Conservation (phyloP, 2,797 vertebrate genomes). For the Astyanax mexicanus region DNA sequence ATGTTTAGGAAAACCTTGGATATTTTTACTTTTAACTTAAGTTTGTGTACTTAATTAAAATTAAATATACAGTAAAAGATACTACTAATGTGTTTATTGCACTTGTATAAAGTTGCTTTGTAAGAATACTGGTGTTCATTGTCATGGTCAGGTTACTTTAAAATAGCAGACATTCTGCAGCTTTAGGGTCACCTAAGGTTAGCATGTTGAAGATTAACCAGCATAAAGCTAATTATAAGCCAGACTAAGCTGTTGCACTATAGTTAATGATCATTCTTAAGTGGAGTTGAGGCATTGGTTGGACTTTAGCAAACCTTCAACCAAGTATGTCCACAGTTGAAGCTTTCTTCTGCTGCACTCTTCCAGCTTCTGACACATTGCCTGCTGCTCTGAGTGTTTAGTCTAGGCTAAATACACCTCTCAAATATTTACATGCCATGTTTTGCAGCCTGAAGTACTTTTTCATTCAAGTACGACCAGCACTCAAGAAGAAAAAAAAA, state of each 20-base stretch:
- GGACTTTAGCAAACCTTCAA: not conserved
- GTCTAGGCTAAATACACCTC: not conserved
- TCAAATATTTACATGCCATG: not conserved
- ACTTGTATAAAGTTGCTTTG: too few species aligned
- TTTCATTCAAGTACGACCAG: not conserved
- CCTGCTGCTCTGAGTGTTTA: not conserved
- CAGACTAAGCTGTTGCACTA: not conserved
- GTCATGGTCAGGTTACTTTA: not conserved
- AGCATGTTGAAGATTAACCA: constrained; percentile 13
- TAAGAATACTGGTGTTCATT: not conserved
- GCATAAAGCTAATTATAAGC: not conserved
- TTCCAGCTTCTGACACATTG: not conserved
- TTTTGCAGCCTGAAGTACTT: not conserved
- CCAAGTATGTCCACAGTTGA: too few species aligned
- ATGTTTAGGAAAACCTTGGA: too few species aligned
- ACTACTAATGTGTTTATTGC: too few species aligned
- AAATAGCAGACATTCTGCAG: constrained; percentile 11
- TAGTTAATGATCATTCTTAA: not conserved
- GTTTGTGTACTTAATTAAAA: too few species aligned
- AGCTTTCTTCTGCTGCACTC: too few species aligned
- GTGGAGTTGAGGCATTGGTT: not conserved
- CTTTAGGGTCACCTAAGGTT: constrained; percentile 10
- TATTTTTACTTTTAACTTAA: too few species aligned
- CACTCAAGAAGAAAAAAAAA: too few species aligned
- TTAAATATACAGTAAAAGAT: too few species aligned